A percentile compares a stretch with the other conserved stretches of the same genome.
These are phyloP conservation scores for Xerus rutilus DNA, from an alignment of 2,797 vertebrate species.

Conservation along the genomic window DNA sequence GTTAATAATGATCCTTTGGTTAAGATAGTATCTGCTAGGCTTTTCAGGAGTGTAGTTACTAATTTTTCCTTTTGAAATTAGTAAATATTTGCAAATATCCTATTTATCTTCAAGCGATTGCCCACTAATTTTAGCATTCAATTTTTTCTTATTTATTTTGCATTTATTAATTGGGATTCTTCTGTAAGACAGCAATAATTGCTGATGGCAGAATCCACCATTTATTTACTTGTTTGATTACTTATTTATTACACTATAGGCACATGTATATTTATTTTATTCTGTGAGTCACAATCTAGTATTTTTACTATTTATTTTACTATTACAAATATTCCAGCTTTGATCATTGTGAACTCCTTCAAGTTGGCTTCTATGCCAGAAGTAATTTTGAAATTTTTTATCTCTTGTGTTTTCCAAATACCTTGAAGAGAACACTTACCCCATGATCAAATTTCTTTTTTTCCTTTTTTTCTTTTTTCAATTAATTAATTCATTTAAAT, in stretches of 20 bases:
- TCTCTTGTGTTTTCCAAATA: background rate
- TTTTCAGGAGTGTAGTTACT: background rate
- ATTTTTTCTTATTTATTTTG: conserved; percentile 1
- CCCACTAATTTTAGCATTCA: conserved; percentile 29
- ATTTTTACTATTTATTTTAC: conserved; percentile 15
- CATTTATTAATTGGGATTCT: background rate
- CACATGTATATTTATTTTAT: conserved; percentile 16
- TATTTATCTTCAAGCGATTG: background rate
- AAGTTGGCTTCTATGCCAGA: background rate
- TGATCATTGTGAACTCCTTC: background rate
- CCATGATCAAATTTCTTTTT: background rate
- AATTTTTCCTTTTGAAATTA: background rate
- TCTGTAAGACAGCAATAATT: background rate
- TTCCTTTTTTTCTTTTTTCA: too few relatives aligned
- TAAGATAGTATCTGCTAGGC: background rate
- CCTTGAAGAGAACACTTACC: background rate
- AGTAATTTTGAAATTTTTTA: conserved; percentile 50
- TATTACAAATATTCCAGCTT: background rate
- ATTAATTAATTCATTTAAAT: too few relatives aligned
- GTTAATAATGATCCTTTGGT: background rate
- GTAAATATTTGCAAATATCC: conserved; percentile 23
- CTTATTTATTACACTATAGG: conserved; percentile 23
- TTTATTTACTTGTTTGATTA: conserved; percentile 50
- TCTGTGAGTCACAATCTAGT: conserved; percentile 29
- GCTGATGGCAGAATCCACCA: background rate